Conservation (phyloP, 2,797 vertebrate species). For the Thamnophis elegans region DNA sequence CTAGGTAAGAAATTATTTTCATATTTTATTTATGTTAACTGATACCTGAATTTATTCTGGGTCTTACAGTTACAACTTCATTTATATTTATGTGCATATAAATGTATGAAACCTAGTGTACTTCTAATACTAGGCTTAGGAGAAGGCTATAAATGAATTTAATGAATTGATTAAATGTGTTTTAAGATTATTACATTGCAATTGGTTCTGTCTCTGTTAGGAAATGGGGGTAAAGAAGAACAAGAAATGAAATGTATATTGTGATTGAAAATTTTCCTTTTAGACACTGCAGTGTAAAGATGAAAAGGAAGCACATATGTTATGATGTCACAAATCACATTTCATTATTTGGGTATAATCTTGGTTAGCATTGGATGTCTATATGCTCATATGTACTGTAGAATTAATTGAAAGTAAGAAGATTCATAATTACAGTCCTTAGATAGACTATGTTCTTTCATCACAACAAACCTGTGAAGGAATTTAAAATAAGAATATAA, state of each 20-base stretch:
- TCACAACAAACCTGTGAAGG: not conserved
- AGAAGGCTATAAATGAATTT: not conserved
- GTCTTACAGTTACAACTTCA: not conserved
- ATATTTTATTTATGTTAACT: conserved; percentile 32
- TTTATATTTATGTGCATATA: not conserved
- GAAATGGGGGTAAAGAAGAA: not conserved
- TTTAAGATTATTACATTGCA: conserved; percentile 34
- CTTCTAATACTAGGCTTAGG: not conserved
- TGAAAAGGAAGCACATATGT: not conserved
- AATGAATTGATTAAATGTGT: conserved; percentile 16
- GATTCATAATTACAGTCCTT: not conserved
- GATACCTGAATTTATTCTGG: conserved; percentile 31
- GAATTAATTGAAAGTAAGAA: not conserved
- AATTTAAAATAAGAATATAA: not conserved
- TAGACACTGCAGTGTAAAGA: not conserved
- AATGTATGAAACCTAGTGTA: conserved; percentile 1
- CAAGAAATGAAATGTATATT: not conserved
- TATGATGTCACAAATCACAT: not conserved
- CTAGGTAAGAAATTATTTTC: conserved; percentile 56
- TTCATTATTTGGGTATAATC: not conserved
- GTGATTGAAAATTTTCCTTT: not conserved
- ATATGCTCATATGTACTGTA: not conserved
- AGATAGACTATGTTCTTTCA: not conserved
- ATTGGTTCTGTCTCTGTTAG: not conserved
- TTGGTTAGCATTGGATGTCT: not conserved